Evolutionary conservation across 2,113 vertebrate genomes (phyloP).

Genomic region (Triplophysa siluroides): DNA sequence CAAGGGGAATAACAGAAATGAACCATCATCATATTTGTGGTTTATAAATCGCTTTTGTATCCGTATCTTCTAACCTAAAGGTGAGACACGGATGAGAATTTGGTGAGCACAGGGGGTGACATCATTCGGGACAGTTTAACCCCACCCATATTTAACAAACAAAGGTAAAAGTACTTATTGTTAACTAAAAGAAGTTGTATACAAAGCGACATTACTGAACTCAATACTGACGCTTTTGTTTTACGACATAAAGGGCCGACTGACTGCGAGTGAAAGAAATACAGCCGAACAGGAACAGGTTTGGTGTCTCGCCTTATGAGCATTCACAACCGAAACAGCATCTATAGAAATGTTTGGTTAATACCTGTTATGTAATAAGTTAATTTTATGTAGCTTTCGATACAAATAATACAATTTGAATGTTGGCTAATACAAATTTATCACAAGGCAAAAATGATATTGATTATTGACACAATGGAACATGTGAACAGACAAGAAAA

Average conservation of each 20-base stretch:
- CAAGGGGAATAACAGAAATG: too few species aligned
- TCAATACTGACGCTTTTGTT: constrained; percentile 50
- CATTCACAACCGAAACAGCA: too few species aligned
- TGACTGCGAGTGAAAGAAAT: constrained; percentile 56
- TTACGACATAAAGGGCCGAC: constrained; percentile 36
- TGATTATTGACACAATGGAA: neutral
- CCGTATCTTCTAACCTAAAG: neutral
- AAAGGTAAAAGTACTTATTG: constrained; percentile 17
- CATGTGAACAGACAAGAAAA: neutral
- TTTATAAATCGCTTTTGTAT: too few species aligned
- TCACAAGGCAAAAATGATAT: neutral
- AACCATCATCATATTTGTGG: too few species aligned
- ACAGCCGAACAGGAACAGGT: constrained; percentile 55
- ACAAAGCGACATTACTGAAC: too few species aligned
- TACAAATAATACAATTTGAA: too few species aligned
- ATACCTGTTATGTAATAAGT: too few species aligned
- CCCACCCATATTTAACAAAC: constrained; percentile 41
- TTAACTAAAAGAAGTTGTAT: neutral
- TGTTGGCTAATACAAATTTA: too few species aligned
- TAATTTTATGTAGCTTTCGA: too few species aligned
- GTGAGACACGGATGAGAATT: constrained; percentile 5
- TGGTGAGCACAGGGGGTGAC: neutral
- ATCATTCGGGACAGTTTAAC: neutral
- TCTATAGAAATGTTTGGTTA: too few species aligned
- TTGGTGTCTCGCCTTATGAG: constrained; percentile 14